Base-by-base conservation (phyloP, 2,797 vertebrate species). In the Mormyrops boulengeri region DNA sequence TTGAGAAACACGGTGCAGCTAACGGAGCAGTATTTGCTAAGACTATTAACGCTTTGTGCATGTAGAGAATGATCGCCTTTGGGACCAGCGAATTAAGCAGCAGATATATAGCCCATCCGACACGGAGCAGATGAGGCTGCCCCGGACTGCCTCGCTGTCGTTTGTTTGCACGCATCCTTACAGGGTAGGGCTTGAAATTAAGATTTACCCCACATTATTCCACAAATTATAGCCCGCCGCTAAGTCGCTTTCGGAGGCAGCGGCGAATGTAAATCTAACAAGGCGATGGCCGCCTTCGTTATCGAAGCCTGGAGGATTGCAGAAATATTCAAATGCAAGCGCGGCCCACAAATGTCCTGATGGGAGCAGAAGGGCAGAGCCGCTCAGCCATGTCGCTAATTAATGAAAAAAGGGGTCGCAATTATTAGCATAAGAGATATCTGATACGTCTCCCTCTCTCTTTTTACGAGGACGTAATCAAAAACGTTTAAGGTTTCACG, bases 201-300 rank as follows among this genome's bases (percentile, higher is more conserved):
- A 73, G 41, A 88, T 88, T 88, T 69, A 77, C 88, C 26, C 60
- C 38, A 60, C 60, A 73, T 88, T 88, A 97, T 97, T 96, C 96
- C 89, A 97, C 96, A 97, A 96, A 97, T 97, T 89, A 97, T 95
- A 97, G 96, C 96, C 96, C 96, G 92, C 95, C 94, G 14, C 53
- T 55, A 52, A 87, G 52, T 38, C 53, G 22, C 44, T 88, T 22
- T 69, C 38, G 57, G 87, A 88, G 90, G 88, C 62, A 88, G 0
- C 41, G 9, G 80, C 0, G 8, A 88, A 69, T 88, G 60, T 5
- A 14, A 62, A 80, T 92, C 60, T 92, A 41, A 89, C 52, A 80
- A 66, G 89, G 89, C 73, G 50, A 41, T 11, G 57, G 77, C 90
- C 53, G 89, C 88, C 89, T 69, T 88, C 82, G 69, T 89, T 85